Percentiles rank a stretch among this genome's conserved stretches.
Evolutionary conservation across 2,113 vertebrate species (phyloP).

Genomic region (Protobothrops flavoviridis): DNA sequence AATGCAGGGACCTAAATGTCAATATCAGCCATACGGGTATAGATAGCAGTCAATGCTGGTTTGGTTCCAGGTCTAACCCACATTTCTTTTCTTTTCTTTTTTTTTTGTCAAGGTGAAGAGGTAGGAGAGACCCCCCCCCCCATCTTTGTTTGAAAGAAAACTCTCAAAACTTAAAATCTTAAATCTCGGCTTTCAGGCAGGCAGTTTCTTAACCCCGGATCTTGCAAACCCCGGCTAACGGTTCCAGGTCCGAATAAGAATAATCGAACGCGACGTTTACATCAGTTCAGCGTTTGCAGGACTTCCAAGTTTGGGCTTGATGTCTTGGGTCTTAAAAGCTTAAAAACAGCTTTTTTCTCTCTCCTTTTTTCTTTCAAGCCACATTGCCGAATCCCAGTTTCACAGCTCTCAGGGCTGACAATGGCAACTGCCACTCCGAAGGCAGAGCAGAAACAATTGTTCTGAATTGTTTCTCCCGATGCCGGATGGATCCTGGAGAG

Average conservation of each 20-base stretch:
- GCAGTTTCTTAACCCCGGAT: too few species aligned
- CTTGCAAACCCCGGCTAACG: too few species aligned
- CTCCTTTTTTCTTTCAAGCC: neutral
- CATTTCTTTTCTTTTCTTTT: too few species aligned
- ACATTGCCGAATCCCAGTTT: neutral
- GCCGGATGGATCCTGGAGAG: neutral
- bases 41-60: too few species aligned
- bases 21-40: too few species aligned
- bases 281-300: neutral
- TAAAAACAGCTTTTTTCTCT: neutral
- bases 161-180: too few species aligned
- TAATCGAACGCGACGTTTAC: rapidly evolving
- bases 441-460: neutral
- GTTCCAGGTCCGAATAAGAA: neutral
- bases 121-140: too few species aligned
- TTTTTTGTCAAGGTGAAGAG: too few species aligned
- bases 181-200: too few species aligned
- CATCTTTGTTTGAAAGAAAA: too few species aligned
- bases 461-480: neutral
- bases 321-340: neutral
- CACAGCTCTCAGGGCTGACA: neutral
- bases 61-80: too few species aligned
- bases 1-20: too few species aligned
- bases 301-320: neutral
- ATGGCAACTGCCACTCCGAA: neutral